Base-by-base conservation (phyloP, 2,888 invertebrate genomes). In the Catocala fraxini region DNA sequence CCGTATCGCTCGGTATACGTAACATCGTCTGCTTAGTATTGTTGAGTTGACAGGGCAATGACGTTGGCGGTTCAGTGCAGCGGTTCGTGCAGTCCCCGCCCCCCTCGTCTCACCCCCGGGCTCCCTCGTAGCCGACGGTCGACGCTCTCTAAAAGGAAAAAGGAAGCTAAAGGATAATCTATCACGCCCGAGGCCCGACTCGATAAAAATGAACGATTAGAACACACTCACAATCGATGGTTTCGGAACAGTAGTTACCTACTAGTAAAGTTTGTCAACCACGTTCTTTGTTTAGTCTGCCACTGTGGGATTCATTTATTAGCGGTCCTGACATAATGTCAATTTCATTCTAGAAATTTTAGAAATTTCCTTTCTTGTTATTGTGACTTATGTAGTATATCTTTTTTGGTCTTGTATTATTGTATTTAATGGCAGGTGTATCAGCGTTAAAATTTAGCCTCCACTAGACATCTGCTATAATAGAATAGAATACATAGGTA, bases 31-130 rank as follows among this genome's bases (percentile, higher is more conserved):
- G 91, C 90, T 91, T 88, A 91, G 91, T 92, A 91, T 91, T 92
- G 93, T 93, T 90, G 89, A 89, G 92, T 92, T 93, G 93, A 93
- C 92, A 91, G 93, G 93, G 92, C 93, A 92, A 92, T 93, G 93
- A 93, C 92, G 93, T 90, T 82, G 87, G 85, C 77, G 86, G 89
- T 88, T 86, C 88, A 80, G 86, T 82, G 84, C 86, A 81, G 85
- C 81, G 87, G 85, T 85, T 86, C 85, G 83, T 84, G 82, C 82
- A 74, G 65, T 81, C 81, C 81, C 77, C 80, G 79, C 73, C 78
- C 75, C 80, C 83, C 82, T 75, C 75, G 75, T 77, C 80, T 73
- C 82, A 77, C 83, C 86, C 83, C 84, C 82, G 75, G 58, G 71
- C 84, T 84, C 86, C 89, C 87, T 87, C 85, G 83, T 86, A 87